Evolutionary conservation across 2,888 invertebrate species (phyloP).

Genomic region (Apamea monoglypha): DNA sequence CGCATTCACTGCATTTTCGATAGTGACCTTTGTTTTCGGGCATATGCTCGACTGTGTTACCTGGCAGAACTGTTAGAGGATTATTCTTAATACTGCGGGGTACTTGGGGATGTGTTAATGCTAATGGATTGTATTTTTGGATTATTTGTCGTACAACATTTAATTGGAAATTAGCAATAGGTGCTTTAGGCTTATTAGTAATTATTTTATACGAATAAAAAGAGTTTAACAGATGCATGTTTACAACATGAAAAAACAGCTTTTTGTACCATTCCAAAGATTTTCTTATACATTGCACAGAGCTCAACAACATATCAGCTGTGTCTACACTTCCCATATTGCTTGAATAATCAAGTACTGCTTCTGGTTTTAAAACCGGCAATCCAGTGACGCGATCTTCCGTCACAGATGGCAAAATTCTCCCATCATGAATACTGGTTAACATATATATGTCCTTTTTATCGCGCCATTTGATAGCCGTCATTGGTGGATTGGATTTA

Average conservation of each 20-base stretch:
- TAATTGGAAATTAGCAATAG: background rate
- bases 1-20: conserved; percentile 42
- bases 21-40: conserved; percentile 1
- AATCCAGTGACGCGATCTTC: conserved; percentile 1
- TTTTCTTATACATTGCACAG: background rate
- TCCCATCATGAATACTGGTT: background rate
- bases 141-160: background rate
- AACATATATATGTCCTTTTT: conserved; percentile 2
- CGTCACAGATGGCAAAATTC: background rate
- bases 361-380: conserved; percentile 1
- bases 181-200: background rate
- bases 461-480: conserved; percentile 6
- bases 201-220: background rate
- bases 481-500: background rate
- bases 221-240: background rate
- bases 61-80: background rate
- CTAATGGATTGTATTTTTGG: background rate
- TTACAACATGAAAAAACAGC: background rate
- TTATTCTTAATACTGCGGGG: background rate
- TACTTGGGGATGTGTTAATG: background rate
- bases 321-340: background rate
- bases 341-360: background rate
- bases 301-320: conserved; percentile 1
- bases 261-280: background rate
- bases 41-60: conserved; percentile 4